Base-by-base conservation (phyloP, 30 jellyfish, hydroid and myxozoan species). In the Aurelia aurita region DNA sequence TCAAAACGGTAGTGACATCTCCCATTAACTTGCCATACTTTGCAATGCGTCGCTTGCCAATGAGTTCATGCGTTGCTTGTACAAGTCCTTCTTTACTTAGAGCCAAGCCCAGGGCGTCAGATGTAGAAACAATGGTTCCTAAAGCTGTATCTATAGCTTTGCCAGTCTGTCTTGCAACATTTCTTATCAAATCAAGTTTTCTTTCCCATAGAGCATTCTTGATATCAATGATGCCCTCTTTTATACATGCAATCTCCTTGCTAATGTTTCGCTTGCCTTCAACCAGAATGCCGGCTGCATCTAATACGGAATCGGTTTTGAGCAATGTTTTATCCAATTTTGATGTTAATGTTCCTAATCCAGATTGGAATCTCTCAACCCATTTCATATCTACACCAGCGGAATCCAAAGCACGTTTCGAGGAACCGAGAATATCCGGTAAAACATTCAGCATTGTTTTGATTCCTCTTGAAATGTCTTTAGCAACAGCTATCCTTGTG, bases 381-480 rank as follows among this genome's bases (percentile, higher is more conserved):
- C 98, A 93, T 21, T 84, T 84, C n/a, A 72, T 74, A 51, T 84
- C 91, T 3, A 93, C 66, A 6, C 98, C 98, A 45, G 93, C 93
- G 19, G 94, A 67, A n/a, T 75, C 89, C 27, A 93, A 51, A 21
- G 91, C 67, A 10, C 59, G 77, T 34, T 45, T 77, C 6, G 97
- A 78, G 13, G 88, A 57, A 13, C 61, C 69, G 39, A 93, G 70
- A 15, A 93, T 49, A 15, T 61, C 58, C 9, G 98, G 98, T 28
- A 93, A 68, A 25, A 81, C 90, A 3, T 83, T 44, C 47, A 87
- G 20, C 85, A 90, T 28, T 5, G 46, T 89, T 77, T 88, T 93
- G 65, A 89, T 58, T 25, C 89, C 87, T 19, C 28, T 26, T 10
- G 95, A 22, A 13, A 88, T 63, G 15, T 76, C 80, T 51, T 55